Conservation (phyloP, 2,797 vertebrate genomes). For the Crypturellus tataupa region DNA sequence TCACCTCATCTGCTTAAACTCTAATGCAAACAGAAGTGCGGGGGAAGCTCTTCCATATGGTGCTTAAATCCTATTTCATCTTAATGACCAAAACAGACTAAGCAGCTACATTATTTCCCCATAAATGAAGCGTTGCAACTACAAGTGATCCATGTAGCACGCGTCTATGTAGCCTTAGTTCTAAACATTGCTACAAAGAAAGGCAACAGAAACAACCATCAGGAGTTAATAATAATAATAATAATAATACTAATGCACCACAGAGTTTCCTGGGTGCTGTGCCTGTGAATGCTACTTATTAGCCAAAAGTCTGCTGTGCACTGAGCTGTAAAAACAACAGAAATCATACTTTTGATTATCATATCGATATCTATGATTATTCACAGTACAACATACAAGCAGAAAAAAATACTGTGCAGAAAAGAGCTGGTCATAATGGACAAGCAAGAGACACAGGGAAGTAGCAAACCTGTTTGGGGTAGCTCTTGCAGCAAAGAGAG, state of each 20-base stretch:
- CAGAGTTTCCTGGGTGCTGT: not conserved
- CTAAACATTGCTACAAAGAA: not conserved
- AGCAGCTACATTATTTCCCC: not conserved
- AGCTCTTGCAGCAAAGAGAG: too few species aligned
- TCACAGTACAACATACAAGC: too few species aligned
- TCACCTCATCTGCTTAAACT: not conserved
- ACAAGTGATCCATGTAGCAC: too few species aligned
- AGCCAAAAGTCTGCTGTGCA: not conserved
- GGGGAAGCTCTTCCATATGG: not conserved
- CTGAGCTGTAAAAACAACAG: not conserved
- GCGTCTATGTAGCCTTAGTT: not conserved
- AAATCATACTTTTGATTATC: too few species aligned
- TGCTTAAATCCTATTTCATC: not conserved
- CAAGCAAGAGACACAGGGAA: too few species aligned
- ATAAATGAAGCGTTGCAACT: too few species aligned
- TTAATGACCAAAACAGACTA: not conserved
- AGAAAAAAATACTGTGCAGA: too few species aligned
- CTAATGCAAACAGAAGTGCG: not conserved
- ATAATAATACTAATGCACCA: too few species aligned
- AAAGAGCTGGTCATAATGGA: too few species aligned
- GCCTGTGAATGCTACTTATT: not conserved
- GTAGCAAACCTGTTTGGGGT: too few species aligned
- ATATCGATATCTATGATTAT: too few species aligned
- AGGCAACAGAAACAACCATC: not conserved
- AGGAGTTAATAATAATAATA: not conserved